These are phyloP conservation scores for Gymnocephalus cernua DNA, from an alignment of 2,113 vertebrate genomes.

Conservation along the genomic window DNA sequence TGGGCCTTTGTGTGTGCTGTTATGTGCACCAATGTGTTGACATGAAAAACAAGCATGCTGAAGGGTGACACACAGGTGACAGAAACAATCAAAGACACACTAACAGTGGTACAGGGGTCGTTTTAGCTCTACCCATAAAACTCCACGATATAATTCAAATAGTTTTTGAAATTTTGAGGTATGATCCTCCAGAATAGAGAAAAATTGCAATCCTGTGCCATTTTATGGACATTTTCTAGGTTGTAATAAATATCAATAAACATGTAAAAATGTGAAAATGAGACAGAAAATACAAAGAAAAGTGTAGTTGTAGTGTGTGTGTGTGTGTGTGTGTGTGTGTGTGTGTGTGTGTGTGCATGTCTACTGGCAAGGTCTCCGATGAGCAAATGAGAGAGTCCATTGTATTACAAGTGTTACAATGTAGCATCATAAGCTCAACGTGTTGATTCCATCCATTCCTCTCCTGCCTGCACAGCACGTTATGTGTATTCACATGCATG, in stretches of 20 bases:
- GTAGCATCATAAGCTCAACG: background rate
- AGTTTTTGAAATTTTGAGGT: background rate
- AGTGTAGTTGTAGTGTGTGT: background rate
- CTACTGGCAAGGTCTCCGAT: background rate
- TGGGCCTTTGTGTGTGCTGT: background rate
- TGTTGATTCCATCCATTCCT: conserved; percentile 39
- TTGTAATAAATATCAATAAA: background rate
- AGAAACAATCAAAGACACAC: background rate
- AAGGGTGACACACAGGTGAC: background rate
- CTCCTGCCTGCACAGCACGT: background rate
- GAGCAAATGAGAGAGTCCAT: background rate
- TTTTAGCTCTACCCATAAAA: background rate
- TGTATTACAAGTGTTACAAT: conserved; percentile 14
- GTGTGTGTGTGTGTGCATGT: background rate
- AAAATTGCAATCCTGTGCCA: background rate
- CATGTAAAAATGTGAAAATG: background rate
- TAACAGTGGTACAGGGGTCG: background rate
- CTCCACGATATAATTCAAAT: background rate
- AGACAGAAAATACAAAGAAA: background rate
- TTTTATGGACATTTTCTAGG: background rate
- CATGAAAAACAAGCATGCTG: conserved; percentile 25
- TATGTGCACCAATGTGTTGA: conserved; percentile 24
- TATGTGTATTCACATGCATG: background rate
- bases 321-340: background rate
- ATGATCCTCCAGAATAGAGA: background rate